Conservation (phyloP, 2,888 invertebrate species). For the Lymantria monacha region DNA sequence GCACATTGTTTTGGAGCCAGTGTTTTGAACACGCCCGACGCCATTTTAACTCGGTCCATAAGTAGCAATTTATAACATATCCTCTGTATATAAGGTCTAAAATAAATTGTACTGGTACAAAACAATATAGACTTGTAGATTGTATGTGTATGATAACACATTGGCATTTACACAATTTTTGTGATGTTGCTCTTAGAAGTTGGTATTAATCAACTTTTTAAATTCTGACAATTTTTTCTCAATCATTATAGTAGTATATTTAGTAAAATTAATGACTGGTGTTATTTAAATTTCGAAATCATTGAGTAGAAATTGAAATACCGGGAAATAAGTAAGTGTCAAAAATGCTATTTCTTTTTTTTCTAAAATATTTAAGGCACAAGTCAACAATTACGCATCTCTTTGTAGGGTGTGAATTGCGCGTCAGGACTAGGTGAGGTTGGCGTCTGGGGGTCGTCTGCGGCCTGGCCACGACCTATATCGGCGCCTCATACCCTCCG, state of each 20-base stretch:
- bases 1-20: conserved; percentile 52
- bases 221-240: conserved; percentile 15
- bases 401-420: conserved; percentile 29
- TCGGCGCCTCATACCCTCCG: conserved; percentile 38
- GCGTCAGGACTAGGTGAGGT: conserved; percentile 51
- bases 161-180: conserved; percentile 20
- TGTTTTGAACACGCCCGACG: conserved; percentile 51
- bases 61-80: conserved; percentile 31
- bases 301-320: conserved; percentile 9
- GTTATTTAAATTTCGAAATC: neutral
- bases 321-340: neutral
- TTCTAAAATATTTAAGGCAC: conserved; percentile 11
- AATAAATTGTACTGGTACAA: conserved; percentile 16
- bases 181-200: conserved; percentile 24
- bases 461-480: conserved; percentile 75
- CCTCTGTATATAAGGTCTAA: conserved; percentile 24
- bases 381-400: conserved; percentile 27
- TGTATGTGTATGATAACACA: conserved; percentile 36
- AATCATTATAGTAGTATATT: too few species aligned
- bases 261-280: too few species aligned
- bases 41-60: conserved; percentile 32
- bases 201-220: conserved; percentile 21
- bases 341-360: neutral
- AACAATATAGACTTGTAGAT: conserved; percentile 35
- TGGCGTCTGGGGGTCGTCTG: conserved; percentile 78